Conservation (phyloP, 2,888 invertebrate species). For the Tetheella fluctuosa region DNA sequence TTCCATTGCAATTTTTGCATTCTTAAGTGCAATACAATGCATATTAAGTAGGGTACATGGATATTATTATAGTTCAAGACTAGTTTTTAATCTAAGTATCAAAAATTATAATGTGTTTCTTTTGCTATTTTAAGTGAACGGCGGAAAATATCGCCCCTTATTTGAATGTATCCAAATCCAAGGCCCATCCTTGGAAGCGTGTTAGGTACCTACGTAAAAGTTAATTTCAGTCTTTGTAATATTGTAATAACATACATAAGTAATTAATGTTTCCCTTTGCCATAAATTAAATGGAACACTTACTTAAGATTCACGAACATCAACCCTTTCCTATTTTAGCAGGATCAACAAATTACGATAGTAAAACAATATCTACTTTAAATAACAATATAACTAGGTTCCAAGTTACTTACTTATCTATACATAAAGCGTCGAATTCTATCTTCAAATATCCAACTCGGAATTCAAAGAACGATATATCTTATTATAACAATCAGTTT, state of each 20-base stretch:
- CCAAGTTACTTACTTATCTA: neutral
- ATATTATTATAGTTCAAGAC: neutral
- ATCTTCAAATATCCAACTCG: neutral
- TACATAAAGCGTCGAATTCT: neutral
- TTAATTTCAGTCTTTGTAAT: too few relatives aligned
- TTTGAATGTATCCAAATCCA: too few relatives aligned
- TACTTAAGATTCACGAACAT: neutral
- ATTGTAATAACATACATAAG: too few relatives aligned
- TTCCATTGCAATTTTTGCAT: slow-evolving; percentile 5
- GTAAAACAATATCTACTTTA: neutral
- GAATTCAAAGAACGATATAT: neutral
- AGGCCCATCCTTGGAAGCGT: neutral
- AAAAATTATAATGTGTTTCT: neutral
- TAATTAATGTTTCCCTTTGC: too few relatives aligned
- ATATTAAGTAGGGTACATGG: neutral
- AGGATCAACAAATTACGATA: neutral
- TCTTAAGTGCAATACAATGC: neutral
- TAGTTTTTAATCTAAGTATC: too few relatives aligned
- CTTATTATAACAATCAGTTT: neutral
- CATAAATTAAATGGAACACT: too few relatives aligned
- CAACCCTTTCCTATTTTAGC: neutral
- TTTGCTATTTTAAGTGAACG: too few relatives aligned
- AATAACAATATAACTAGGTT: neutral
- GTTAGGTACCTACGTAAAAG: neutral
- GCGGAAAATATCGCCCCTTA: too few relatives aligned